Evolutionary conservation across 2,797 vertebrate species (phyloP).

Genomic region (Graptemys geographica): DNA sequence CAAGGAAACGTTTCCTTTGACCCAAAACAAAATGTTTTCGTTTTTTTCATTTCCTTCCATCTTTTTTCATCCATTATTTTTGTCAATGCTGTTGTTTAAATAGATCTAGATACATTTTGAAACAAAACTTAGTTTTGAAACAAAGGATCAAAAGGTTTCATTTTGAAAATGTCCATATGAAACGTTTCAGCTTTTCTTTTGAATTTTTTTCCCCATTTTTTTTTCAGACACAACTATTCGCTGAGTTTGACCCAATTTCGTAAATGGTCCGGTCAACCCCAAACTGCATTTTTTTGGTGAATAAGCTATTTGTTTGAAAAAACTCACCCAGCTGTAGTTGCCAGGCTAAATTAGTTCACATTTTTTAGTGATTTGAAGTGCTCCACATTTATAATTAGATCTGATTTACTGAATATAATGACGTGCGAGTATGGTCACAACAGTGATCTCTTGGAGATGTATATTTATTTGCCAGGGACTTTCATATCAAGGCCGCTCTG

Average conservation of each 20-base stretch:
- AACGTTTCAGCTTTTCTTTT: neutral
- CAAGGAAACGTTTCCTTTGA: neutral
- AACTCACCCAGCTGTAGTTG: neutral
- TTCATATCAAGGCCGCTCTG: fast-evolving
- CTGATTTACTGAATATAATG: fast-evolving
- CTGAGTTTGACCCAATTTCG: neutral
- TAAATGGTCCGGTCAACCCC: neutral
- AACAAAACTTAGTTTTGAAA: neutral
- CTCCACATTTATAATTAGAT: fast-evolving
- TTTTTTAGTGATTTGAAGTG: neutral
- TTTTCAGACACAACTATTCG: neutral
- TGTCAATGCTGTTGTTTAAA: neutral
- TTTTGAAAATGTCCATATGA: neutral
- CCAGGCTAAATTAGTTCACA: neutral
- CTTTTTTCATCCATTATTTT: neutral
- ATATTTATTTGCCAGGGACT: neutral
- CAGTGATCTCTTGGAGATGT: too few relatives aligned
- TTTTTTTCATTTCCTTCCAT: neutral
- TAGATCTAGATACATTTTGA: neutral
- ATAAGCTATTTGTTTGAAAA: neutral
- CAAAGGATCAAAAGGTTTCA: neutral
- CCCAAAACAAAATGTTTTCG: neutral
- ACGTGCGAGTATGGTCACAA: fast-evolving
- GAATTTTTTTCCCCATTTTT: neutral
- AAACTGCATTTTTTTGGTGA: neutral